These are phyloP conservation scores for Rostratula benghalensis DNA, from an alignment of 2,113 vertebrate genomes.

Conservation along the genomic window DNA sequence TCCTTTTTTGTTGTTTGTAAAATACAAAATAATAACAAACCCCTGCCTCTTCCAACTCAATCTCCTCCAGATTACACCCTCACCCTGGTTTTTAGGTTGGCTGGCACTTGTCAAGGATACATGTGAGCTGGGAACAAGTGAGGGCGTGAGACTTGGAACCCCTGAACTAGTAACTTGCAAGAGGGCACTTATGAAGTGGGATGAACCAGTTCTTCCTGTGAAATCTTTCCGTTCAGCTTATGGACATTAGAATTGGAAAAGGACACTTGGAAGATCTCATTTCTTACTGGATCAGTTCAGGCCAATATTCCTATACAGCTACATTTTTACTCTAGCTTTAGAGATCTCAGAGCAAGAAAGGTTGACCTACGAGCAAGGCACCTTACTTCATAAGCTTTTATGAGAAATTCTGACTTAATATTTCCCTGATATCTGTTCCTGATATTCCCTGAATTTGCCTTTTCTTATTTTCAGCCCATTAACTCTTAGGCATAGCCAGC, in stretches of 20 bases:
- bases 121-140: neutral
- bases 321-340: neutral
- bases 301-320: neutral
- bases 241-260: neutral
- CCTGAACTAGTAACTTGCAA: neutral
- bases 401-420: neutral
- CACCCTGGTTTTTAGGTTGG: neutral
- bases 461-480: neutral
- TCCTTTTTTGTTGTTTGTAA: neutral
- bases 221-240: neutral
- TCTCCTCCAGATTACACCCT: no score
- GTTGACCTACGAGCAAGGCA: neutral
- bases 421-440: neutral
- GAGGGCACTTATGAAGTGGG: fast-evolving
- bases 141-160: neutral
- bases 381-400: neutral
- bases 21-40: neutral
- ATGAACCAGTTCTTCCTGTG: neutral
- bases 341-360: neutral
- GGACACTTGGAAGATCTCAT: neutral
- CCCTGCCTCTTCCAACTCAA: neutral
- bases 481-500: neutral
- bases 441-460: neutral
- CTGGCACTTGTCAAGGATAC: neutral
- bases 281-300: neutral